phyloP scores from a whole-genome alignment of 2,113 vertebrate genomes.

The Microcebus ravelobensis region DNA sequence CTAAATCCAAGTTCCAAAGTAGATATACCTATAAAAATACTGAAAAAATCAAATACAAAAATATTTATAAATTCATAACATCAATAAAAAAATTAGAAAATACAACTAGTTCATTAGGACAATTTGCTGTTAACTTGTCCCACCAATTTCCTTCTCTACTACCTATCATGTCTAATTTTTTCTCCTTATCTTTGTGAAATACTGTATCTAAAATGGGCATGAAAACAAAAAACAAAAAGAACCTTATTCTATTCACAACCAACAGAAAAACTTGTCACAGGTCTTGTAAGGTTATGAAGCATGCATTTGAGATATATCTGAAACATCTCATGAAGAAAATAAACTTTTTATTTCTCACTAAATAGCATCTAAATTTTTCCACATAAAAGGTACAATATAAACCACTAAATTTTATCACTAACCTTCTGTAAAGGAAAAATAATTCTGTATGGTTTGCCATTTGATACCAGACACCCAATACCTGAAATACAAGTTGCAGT shows the following conservation, averaged over 20 bases:
- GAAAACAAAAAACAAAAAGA: background rate
- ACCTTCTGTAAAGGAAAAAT: background rate
- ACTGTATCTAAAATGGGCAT: background rate
- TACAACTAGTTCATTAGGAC: background rate
- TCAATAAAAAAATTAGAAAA: constrained; percentile 3
- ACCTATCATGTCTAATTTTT: background rate
- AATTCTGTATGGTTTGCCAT: background rate
- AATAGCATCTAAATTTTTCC: background rate
- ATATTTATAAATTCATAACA: background rate
- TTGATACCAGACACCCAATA: background rate
- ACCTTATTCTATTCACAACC: background rate
- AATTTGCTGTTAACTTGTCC: too few relatives aligned
- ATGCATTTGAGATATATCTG: background rate
- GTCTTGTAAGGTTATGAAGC: background rate
- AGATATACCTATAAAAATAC: background rate
- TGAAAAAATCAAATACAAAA: background rate
- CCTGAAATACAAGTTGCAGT: background rate
- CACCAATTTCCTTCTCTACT: background rate
- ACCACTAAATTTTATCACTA: background rate
- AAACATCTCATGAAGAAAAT: background rate
- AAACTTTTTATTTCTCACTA: background rate
- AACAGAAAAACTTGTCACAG: background rate
- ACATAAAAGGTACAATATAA: background rate
- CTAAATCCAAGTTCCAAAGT: background rate
- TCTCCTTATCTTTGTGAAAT: background rate